Evolutionary conservation across 2,797 vertebrate species (phyloP).

Genomic region (Tauraco hartlaubi): DNA sequence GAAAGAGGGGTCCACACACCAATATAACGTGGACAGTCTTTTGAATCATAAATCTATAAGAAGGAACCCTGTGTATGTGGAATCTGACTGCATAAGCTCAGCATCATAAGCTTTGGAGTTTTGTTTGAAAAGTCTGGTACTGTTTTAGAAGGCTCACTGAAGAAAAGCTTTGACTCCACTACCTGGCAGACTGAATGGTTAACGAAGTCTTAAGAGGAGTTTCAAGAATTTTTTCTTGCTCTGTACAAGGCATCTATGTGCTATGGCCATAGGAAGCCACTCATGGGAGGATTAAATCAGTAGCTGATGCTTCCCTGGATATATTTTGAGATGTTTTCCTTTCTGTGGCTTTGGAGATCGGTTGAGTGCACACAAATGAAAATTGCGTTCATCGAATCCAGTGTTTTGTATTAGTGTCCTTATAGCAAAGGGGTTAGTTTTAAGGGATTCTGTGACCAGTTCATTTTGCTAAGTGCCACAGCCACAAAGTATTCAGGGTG

Average conservation of each 20-base stretch:
- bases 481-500: neutral
- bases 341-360: neutral
- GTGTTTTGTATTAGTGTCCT: neutral
- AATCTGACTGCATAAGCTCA: neutral
- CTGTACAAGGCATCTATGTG: neutral
- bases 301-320: neutral
- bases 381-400: neutral
- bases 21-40: neutral
- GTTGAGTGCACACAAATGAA: neutral
- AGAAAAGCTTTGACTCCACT: neutral
- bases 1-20: neutral
- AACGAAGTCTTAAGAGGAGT: neutral
- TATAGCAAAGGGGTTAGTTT: neutral
- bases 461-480: neutral
- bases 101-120: neutral
- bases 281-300: neutral
- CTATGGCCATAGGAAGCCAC: neutral
- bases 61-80: neutral
- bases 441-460: neutral
- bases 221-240: neutral
- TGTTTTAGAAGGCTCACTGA: neutral
- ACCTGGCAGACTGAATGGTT: neutral
- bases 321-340: neutral
- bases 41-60: neutral
- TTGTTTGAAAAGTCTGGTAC: neutral